Conservation (phyloP, 2,888 invertebrate species). For the Leucophenga montana region DNA sequence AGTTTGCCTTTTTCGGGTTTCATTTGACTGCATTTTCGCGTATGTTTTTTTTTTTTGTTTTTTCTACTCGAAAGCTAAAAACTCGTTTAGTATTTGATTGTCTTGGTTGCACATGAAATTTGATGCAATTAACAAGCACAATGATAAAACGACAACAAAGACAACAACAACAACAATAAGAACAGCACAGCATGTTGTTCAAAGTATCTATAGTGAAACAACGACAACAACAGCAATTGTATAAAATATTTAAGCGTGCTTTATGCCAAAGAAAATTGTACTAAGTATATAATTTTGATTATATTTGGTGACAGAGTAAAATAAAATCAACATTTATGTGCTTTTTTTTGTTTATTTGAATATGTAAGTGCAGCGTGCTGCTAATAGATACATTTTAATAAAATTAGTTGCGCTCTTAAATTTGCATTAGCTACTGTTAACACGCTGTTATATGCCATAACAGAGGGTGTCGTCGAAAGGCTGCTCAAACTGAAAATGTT, state of each 20-base stretch:
- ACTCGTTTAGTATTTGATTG: slow-evolving; percentile 31
- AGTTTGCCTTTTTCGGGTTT: background rate
- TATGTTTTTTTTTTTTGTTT: slow-evolving; percentile 27
- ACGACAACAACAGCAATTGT: background rate
- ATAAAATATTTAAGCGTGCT: slow-evolving; percentile 17
- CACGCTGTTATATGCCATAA: background rate
- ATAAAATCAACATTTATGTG: too few relatives aligned
- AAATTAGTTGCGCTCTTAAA: background rate
- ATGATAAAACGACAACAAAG: slow-evolving; percentile 56
- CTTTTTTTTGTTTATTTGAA: too few relatives aligned
- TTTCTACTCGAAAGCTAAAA: slow-evolving; percentile 35
- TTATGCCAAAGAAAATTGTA: slow-evolving; percentile 6
- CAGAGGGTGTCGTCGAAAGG: too few relatives aligned
- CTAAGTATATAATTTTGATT: too few relatives aligned
- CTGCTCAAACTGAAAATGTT: too few relatives aligned
- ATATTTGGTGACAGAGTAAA: slow-evolving; percentile 6
- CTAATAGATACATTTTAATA: too few relatives aligned
- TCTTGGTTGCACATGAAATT: slow-evolving; percentile 26
- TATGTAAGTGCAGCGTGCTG: too few relatives aligned
- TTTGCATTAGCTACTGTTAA: background rate
- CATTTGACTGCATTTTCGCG: slow-evolving; percentile 24
- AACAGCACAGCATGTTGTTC: slow-evolving; percentile 12
- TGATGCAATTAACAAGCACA: slow-evolving; percentile 41
- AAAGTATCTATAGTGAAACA: background rate
- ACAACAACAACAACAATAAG: slow-evolving; percentile 39